Conservation (phyloP, 2,888 invertebrate species). For the Quadroppia sp. region DNA sequence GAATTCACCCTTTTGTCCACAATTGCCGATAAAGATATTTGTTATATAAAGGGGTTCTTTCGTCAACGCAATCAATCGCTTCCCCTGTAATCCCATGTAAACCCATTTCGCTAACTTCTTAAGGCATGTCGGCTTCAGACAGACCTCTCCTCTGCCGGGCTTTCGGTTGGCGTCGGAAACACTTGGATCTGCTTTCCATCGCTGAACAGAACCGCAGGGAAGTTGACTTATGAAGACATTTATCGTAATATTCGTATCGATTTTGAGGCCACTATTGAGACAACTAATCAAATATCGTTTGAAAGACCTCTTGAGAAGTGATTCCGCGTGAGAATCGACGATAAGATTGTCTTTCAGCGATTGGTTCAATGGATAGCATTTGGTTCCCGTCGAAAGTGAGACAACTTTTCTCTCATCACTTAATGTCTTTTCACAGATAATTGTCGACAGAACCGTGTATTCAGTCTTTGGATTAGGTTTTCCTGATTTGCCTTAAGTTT, state of each 20-base stretch:
- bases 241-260: neutral
- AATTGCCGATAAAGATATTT: slow-evolving; percentile 41
- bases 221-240: slow-evolving; percentile 44
- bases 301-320: slow-evolving; percentile 42
- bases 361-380: slow-evolving; percentile 37
- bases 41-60: slow-evolving; percentile 30
- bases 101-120: slow-evolving; percentile 43
- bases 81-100: slow-evolving; percentile 42
- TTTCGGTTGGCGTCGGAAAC: slow-evolving; percentile 28
- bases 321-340: slow-evolving; percentile 44
- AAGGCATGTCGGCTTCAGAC: slow-evolving; percentile 40
- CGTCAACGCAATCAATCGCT: slow-evolving; percentile 24
- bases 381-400: slow-evolving; percentile 43
- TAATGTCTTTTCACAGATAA: slow-evolving; percentile 29
- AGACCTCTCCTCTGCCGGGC: slow-evolving; percentile 42
- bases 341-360: slow-evolving; percentile 10
- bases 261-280: neutral
- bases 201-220: slow-evolving; percentile 43
- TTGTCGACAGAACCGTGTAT: slow-evolving; percentile 40
- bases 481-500: slow-evolving; percentile 38
- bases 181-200: slow-evolving; percentile 41
- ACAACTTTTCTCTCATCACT: slow-evolving; percentile 9
- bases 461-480: slow-evolving; percentile 41
- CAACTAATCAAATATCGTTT: slow-evolving; percentile 39
- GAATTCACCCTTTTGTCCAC: slow-evolving; percentile 30